Conservation (phyloP, 2,113 vertebrate species). For the Prunella himalayana region DNA sequence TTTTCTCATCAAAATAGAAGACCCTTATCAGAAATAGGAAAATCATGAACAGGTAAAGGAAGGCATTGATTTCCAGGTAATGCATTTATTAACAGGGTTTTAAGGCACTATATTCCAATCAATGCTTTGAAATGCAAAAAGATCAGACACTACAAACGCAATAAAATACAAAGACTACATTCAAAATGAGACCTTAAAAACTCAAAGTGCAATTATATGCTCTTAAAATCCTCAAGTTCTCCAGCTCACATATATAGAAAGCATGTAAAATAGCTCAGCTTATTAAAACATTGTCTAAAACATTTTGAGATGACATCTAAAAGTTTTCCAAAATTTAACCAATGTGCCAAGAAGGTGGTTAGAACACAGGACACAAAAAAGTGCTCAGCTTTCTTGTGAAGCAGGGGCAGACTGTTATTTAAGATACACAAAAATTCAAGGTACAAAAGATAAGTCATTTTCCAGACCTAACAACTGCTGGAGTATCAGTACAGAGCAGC, state of each 20-base stretch:
- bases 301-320: background rate
- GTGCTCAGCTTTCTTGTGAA: background rate
- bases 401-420: background rate
- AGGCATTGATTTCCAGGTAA: background rate
- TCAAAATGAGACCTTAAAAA: background rate
- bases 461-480: background rate
- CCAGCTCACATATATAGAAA: background rate
- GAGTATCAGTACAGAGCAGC: background rate
- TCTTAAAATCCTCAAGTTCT: background rate
- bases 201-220: background rate
- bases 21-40: background rate
- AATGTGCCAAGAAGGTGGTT: background rate
- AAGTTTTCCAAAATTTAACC: background rate
- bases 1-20: background rate
- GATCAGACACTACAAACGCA: background rate
- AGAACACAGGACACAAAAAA: background rate
- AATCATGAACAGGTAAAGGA: background rate
- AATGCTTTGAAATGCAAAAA: background rate
- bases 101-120: background rate
- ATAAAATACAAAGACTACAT: background rate
- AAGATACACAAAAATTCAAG: background rate
- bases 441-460: background rate
- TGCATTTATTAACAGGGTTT: background rate
- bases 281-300: background rate
- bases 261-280: background rate